These are phyloP conservation scores for Lasioglossum vierecki DNA, from an alignment of 2,888 invertebrate species.

Conservation along the genomic window DNA sequence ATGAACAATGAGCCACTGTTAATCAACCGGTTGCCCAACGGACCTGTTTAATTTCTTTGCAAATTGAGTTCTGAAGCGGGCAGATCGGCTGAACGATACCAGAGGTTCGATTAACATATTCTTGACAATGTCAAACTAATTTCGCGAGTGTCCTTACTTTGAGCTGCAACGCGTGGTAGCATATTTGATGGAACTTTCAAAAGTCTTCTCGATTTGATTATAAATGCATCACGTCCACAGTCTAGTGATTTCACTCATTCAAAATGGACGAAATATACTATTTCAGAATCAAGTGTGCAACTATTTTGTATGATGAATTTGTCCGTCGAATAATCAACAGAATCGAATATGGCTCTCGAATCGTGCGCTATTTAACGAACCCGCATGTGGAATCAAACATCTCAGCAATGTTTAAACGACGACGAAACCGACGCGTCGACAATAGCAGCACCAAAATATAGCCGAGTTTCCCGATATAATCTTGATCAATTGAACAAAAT, in stretches of 20 bases:
- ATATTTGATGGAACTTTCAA: not conserved
- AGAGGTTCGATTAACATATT: not conserved
- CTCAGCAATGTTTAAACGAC: no score
- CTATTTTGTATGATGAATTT: not conserved
- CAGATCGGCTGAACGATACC: not conserved
- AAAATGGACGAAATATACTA: not conserved
- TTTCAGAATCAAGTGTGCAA: not conserved
- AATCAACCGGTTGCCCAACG: not conserved
- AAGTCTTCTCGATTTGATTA: not conserved
- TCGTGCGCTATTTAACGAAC: not conserved
- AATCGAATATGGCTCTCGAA: not conserved
- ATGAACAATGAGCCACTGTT: not conserved
- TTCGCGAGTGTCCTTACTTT: not conserved
- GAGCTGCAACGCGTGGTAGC: not conserved
- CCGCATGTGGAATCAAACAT: no score
- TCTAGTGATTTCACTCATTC: no score
- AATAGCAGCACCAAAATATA: not conserved
- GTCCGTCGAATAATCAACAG: not conserved
- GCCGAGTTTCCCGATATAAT: not conserved
- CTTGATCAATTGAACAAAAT: not conserved
- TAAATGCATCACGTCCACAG: not conserved
- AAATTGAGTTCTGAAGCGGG: not conserved
- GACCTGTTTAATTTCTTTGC: slow-evolving; percentile 9
- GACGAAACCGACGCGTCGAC: no score
- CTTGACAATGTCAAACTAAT: not conserved